A percentile compares a stretch with the other conserved stretches of the same genome.
phyloP scores from a whole-genome alignment of 2,797 vertebrate species.

The Sebastiscus tertius region DNA sequence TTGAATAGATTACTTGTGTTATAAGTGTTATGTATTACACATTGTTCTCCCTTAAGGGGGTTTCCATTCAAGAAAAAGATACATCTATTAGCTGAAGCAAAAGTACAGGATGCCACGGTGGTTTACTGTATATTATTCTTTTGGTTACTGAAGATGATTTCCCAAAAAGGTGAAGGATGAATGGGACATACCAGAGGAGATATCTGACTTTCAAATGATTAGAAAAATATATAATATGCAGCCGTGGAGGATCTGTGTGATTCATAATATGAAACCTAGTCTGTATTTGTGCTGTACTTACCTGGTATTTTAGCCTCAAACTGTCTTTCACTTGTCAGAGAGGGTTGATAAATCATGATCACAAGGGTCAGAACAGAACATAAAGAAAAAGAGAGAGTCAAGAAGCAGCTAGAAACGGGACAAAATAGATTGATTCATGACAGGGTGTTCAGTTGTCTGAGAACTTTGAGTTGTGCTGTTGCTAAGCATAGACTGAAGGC shows the following conservation, averaged over 20 bases:
- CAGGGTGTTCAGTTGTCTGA: conserved; percentile 10
- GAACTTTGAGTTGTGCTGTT: conserved; percentile 20
- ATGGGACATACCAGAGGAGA: conserved; percentile 12
- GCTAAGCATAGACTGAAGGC: conserved; percentile 7
- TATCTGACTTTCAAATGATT: conserved; percentile 37
- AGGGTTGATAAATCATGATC: conserved; percentile 2
- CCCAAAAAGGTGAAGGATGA: conserved; percentile 39
- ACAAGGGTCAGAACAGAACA: conserved; percentile 2
- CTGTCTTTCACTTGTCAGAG: not conserved
- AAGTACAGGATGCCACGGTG: conserved; percentile 15
- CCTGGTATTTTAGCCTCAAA: not conserved
- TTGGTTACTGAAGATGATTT: conserved; percentile 38
- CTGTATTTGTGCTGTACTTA: not conserved
- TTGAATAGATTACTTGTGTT: conserved; percentile 56
- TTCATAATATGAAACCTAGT: conserved; percentile 2
- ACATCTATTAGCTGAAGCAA: conserved; percentile 46
- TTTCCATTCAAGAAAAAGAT: conserved; percentile 67
- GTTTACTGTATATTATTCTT: conserved; percentile 54
- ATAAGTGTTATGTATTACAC: conserved; percentile 44
- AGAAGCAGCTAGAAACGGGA: not conserved
- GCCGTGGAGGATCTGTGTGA: not conserved
- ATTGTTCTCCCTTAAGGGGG: conserved; percentile 68
- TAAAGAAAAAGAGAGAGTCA: not conserved
- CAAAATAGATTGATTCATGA: not conserved
- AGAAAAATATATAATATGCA: conserved; percentile 22